Evolutionary conservation across 92 coral and sea anemone species (phyloP).

Genomic region (Epizoanthus ramosus): DNA sequence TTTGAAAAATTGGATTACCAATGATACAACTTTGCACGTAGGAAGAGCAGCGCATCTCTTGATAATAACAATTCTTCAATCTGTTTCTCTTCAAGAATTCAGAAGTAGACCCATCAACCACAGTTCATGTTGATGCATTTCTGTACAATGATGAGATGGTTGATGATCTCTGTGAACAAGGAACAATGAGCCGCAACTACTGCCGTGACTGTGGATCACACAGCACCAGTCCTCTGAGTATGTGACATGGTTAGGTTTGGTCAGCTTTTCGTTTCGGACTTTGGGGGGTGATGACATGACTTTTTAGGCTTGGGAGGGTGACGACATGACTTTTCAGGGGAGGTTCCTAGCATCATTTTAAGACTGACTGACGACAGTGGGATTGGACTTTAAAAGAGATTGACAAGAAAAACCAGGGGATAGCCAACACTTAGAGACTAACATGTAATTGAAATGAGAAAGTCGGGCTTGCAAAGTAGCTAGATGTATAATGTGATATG

Average conservation of each 20-base stretch:
- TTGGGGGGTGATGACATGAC: no score
- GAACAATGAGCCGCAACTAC: constrained; percentile 69
- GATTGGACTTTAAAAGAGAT: no score
- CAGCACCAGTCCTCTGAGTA: constrained; percentile 73
- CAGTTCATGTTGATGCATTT: constrained; percentile 78
- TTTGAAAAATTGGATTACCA: no score
- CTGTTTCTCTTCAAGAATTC: constrained; percentile 48
- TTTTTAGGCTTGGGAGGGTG: no score
- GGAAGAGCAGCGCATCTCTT: not conserved
- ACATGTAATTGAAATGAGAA: no score
- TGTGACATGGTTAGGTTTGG: not conserved
- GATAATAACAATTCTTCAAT: not conserved
- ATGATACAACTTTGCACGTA: not conserved
- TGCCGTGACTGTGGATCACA: constrained; percentile 84
- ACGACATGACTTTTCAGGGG: no score
- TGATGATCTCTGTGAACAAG: constrained; percentile 73
- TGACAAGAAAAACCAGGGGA: no score
- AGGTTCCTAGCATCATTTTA: no score
- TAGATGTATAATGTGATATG: not conserved
- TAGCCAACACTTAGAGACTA: no score
- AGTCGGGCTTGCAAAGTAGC: no score
- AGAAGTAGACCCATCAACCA: constrained; percentile 59
- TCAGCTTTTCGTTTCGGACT: not conserved
- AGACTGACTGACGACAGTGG: no score
- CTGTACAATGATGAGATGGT: constrained; percentile 81